A percentile compares a stretch with the other conserved stretches of the same genome.
These are phyloP conservation scores for Potamilus streckersoni DNA, from an alignment of 1,140 invertebrate genomes.

Conservation along the genomic window DNA sequence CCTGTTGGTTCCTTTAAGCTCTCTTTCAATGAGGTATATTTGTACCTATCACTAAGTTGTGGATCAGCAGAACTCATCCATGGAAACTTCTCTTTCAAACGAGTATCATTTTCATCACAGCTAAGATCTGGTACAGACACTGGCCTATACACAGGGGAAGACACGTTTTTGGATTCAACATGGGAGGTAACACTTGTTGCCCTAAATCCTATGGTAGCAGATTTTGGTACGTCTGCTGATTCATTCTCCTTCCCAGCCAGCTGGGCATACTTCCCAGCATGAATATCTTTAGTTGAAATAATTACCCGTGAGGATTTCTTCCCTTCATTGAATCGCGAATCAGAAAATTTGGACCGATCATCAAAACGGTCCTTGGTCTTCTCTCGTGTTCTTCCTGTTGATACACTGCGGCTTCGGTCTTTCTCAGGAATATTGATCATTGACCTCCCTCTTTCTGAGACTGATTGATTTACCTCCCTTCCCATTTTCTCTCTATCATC, in stretches of 20 bases:
- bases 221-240: background rate
- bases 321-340: slow-evolving; percentile 13
- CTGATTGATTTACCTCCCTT: slow-evolving; percentile 9
- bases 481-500: background rate
- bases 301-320: slow-evolving; percentile 14
- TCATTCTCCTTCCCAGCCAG: background rate
- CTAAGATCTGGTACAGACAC: slow-evolving; percentile 23
- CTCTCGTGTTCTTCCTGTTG: slow-evolving; percentile 13
- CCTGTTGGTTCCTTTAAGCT: slow-evolving; percentile 7
- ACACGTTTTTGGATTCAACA: slow-evolving; percentile 4
- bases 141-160: slow-evolving; percentile 18
- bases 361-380: slow-evolving; percentile 9
- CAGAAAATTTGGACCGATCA: slow-evolving; percentile 14
- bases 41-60: slow-evolving; percentile 16
- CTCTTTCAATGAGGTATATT: slow-evolving; percentile 18
- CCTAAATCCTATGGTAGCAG: background rate
- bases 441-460: slow-evolving; percentile 25
- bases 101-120: slow-evolving; percentile 22
- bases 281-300: slow-evolving; percentile 28
- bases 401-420: slow-evolving; percentile 4
- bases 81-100: slow-evolving; percentile 11
- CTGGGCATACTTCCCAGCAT: slow-evolving; percentile 8
- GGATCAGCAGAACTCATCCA: background rate
- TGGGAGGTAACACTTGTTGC: slow-evolving; percentile 11
- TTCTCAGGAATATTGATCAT: slow-evolving; percentile 1